These are phyloP conservation scores for Chrosomus eos DNA, from an alignment of 2,797 vertebrate species.

Conservation along the genomic window DNA sequence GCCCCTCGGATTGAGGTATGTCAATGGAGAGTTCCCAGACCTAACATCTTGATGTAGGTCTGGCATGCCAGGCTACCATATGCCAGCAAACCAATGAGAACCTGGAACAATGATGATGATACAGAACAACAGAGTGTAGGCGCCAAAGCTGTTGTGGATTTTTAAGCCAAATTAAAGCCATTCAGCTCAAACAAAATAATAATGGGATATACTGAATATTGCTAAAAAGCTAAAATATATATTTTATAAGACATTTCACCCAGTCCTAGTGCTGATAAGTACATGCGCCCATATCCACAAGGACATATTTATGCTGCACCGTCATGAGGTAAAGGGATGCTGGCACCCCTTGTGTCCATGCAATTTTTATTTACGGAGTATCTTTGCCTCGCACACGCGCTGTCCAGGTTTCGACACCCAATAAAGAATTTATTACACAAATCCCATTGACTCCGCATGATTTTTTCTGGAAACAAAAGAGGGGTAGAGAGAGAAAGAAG, in stretches of 20 bases:
- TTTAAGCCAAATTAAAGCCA: background rate
- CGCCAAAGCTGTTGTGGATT: background rate
- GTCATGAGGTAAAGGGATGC: slow-evolving; percentile 73
- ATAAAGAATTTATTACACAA: slow-evolving; percentile 63
- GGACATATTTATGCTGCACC: slow-evolving; percentile 70
- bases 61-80: too few species aligned
- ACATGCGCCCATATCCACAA: background rate
- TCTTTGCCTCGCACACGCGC: slow-evolving; percentile 59
- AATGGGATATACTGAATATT: background rate
- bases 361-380: slow-evolving; percentile 74
- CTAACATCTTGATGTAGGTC: too few species aligned
- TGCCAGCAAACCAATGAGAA: background rate
- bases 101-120: background rate
- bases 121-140: background rate
- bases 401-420: slow-evolving; percentile 56
- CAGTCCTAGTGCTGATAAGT: background rate
- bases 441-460: slow-evolving; percentile 37
- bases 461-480: slow-evolving; percentile 41
- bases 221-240: background rate
- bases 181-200: background rate
- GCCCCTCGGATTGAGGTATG: too few species aligned
- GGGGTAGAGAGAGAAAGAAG: slow-evolving; percentile 19
- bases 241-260: background rate
- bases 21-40: too few species aligned
- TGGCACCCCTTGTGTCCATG: slow-evolving; percentile 63